phyloP scores from a whole-genome alignment of 2,888 invertebrate genomes.

The Drosophila ustulata region DNA sequence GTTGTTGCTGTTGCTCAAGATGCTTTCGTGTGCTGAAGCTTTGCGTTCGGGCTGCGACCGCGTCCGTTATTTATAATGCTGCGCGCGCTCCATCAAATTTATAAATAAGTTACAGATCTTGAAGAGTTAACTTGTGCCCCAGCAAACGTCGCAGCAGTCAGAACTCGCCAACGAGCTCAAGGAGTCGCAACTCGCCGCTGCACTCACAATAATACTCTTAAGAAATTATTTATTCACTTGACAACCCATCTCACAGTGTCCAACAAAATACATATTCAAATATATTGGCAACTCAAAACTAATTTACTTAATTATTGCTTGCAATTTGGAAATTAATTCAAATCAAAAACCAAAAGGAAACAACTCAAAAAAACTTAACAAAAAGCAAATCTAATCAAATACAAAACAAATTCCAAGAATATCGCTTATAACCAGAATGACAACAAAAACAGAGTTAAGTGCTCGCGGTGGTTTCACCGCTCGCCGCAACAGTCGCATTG shows the following conservation, averaged over 20 bases:
- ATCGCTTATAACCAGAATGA: neutral
- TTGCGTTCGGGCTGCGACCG: conserved; percentile 19
- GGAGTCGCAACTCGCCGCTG: neutral
- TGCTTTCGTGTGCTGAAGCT: conserved; percentile 35
- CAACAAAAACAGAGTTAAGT: conserved; percentile 20
- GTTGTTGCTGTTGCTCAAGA: conserved; percentile 25
- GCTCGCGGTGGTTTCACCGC: conserved; percentile 38
- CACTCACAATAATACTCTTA: neutral
- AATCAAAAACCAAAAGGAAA: neutral
- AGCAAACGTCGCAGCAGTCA: neutral
- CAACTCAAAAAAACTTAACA: neutral
- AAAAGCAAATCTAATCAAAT: neutral
- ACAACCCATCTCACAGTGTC: too few species aligned
- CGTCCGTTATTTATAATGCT: conserved; percentile 45
- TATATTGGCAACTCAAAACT: neutral
- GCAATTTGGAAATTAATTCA: neutral
- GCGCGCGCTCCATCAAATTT: conserved; percentile 31
- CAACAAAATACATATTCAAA: neutral
- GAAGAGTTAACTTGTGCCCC: conserved; percentile 56
- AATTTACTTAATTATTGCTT: too few species aligned
- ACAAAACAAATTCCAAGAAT: neutral
- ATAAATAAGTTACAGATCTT: conserved; percentile 57
- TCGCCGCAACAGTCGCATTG: conserved; percentile 41
- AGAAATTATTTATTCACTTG: too few species aligned
- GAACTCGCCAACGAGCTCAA: neutral